Evolutionary conservation across 2,797 vertebrate genomes (phyloP), one percentile per base, ranked within the genome.

Genomic region (Anguilla marmorata): DNA sequence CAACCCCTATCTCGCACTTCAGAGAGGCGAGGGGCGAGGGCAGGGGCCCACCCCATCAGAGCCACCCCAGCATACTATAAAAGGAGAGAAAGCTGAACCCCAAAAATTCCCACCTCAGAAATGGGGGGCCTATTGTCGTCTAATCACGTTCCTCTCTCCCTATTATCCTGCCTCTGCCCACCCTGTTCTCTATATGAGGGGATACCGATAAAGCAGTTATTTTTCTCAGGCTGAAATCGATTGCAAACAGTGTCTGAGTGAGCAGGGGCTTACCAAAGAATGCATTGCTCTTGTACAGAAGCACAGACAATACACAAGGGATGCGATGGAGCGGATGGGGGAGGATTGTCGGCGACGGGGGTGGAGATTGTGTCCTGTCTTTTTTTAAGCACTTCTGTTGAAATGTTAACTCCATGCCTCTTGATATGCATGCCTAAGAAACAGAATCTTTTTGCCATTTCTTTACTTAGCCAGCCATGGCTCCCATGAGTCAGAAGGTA

Each of bases 51-150:
- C 6, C 19, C 76, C 76, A 80, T 41, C 37, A 24, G 79, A 82
- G 79, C 9, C 45, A 82, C 24, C 16, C 48, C 41, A 0, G 9
- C 45, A 50, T 48, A 82, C 79, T 82, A 82, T 82, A 82, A 82
- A 82, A 82, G 79, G 79, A 82, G 21, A 50, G 79, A 82, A 82
- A 48, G 41, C 41, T 50, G 79, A 82, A 82, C 79, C 79, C 79
- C 41, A 45, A 45, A 63, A 80, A 80, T 21, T 14, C 33, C 33
- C 14, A 80, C 76, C 30, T 80, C 37, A 80, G 37, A 80, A 80
- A 19, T 48, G 41, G 16, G 16, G 14, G 4, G 7, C 45, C 41
- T 45, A 50, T 82, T 82, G 79, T 82, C 24, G 7, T 45, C 76
- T 48, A 48, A 45, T 48, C 37, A 19, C 41, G 21, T 80, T 80